These are phyloP conservation scores for Hystrix brachyura DNA, from an alignment of 2,113 vertebrate genomes.

Conservation along the genomic window DNA sequence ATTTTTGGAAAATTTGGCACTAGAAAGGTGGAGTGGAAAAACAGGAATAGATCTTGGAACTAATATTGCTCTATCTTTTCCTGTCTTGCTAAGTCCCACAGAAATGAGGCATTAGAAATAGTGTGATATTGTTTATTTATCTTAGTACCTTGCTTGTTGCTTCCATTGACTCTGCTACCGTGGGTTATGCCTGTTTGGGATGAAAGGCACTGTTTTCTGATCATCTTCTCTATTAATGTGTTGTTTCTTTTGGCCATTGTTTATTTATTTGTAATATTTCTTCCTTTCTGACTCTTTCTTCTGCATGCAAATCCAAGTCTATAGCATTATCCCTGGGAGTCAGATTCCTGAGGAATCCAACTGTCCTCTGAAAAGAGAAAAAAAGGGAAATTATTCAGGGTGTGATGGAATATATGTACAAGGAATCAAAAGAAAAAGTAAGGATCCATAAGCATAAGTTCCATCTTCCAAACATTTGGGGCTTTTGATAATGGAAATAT, in stretches of 20 bases:
- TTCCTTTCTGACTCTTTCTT: neutral
- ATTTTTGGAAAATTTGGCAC: neutral
- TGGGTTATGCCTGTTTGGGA: neutral
- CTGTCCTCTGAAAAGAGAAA: neutral
- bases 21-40: neutral
- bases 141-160: neutral
- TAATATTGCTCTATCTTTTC: neutral
- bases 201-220: neutral
- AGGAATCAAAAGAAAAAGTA: neutral
- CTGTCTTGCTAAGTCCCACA: neutral
- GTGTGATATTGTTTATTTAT: neutral
- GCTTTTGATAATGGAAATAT: neutral
- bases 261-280: slow-evolving; percentile 29
- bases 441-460: neutral
- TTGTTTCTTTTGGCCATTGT: neutral
- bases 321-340: neutral
- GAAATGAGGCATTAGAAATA: neutral
- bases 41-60: neutral
- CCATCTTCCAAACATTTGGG: neutral
- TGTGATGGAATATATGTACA: neutral
- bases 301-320: neutral
- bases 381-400: neutral
- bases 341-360: neutral
- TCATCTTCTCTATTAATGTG: neutral
- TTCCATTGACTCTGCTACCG: neutral